Percentiles rank a stretch among this genome's conserved stretches.
These are phyloP conservation scores for Drosophila kambysellisi DNA, from an alignment of 2,888 invertebrate genomes.

Conservation along the genomic window DNA sequence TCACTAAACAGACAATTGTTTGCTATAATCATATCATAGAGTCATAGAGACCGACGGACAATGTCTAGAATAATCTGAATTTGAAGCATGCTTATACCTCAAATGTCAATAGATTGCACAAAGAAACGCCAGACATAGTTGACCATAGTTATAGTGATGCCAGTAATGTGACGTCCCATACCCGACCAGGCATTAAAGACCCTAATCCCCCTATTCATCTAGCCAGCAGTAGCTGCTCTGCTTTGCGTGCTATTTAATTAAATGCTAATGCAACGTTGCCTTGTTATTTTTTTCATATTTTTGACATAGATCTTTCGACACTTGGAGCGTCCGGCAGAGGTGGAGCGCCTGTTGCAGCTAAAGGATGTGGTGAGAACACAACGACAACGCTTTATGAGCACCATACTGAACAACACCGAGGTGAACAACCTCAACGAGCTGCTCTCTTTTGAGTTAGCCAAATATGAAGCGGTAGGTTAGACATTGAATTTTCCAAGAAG, in stretches of 20 bases:
- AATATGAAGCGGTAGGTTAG: constrained; percentile 86
- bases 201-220: background rate
- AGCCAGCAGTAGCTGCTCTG: background rate
- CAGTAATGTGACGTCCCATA: background rate
- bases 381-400: constrained; percentile 87
- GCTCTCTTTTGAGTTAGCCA: constrained; percentile 86
- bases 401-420: constrained; percentile 88
- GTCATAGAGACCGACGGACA: constrained; percentile 1
- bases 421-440: constrained; percentile 87
- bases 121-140: constrained; percentile 3
- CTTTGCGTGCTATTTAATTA: constrained; percentile 42
- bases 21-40: background rate
- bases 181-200: background rate
- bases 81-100: constrained; percentile 32
- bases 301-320: constrained; percentile 89
- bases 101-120: constrained; percentile 44
- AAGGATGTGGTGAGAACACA: constrained; percentile 87
- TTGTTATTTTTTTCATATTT: constrained; percentile 31
- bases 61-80: constrained; percentile 4
- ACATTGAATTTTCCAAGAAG: background rate
- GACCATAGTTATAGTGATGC: constrained; percentile 27
- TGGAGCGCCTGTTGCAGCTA: constrained; percentile 88
- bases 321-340: constrained; percentile 92
- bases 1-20: no score
- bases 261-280: constrained; percentile 40